Conservation (phyloP, 2,888 invertebrate species). For the Nectonema munidae region DNA sequence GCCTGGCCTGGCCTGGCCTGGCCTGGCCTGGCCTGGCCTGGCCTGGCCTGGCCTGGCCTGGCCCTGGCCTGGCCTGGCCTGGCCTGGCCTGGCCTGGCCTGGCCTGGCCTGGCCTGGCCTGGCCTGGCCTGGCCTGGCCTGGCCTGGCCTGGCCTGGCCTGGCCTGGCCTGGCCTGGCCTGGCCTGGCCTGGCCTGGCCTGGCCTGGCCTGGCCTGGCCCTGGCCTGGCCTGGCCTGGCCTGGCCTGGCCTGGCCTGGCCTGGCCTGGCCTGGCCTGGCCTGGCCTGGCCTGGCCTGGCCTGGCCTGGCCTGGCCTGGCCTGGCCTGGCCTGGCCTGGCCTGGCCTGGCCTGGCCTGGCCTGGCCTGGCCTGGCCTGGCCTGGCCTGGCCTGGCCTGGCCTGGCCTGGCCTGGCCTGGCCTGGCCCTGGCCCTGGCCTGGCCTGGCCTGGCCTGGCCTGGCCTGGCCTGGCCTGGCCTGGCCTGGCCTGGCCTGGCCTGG, state of each 20-base stretch:
- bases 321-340: slow-evolving; percentile 11
- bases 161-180: slow-evolving; percentile 14
- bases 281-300: slow-evolving; percentile 13
- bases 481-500: slow-evolving; percentile 7
- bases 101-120: slow-evolving; percentile 13
- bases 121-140: slow-evolving; percentile 14
- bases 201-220: slow-evolving; percentile 10
- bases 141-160: slow-evolving; percentile 13
- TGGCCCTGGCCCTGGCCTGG: neutral
- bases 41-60: slow-evolving; percentile 13
- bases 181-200: slow-evolving; percentile 15
- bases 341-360: slow-evolving; percentile 13
- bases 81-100: slow-evolving; percentile 12
- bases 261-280: slow-evolving; percentile 16
- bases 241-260: slow-evolving; percentile 13
- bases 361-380: slow-evolving; percentile 1
- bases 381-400: slow-evolving; percentile 6
- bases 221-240: slow-evolving; percentile 13
- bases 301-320: slow-evolving; percentile 13
- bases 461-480: neutral
- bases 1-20: slow-evolving; percentile 11
- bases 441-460: slow-evolving; percentile 9
- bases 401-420: slow-evolving; percentile 16
- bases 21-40: slow-evolving; percentile 15
- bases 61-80: slow-evolving; percentile 15